Percentiles rank a stretch among this genome's conserved stretches.
Evolutionary conservation across 1,140 invertebrate species (phyloP).

Genomic region (Neodiprion pinetum): DNA sequence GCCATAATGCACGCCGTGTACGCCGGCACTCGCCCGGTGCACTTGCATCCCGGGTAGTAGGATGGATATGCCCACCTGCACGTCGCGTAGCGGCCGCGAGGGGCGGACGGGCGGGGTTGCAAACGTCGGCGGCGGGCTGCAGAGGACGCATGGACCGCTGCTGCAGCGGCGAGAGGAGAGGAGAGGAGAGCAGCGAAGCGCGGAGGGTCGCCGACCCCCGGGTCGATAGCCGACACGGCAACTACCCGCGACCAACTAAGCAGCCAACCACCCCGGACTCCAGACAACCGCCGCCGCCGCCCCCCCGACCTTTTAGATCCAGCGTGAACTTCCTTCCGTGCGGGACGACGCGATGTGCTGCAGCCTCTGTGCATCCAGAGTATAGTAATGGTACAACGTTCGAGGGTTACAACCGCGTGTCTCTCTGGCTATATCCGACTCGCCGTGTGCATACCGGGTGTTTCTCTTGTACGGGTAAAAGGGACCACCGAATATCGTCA

Average conservation of each 20-base stretch:
- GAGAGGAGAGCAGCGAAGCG: constrained; percentile 31
- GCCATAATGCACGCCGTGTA: too few relatives aligned
- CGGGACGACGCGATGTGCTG: neutral
- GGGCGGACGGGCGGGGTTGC: constrained; percentile 18
- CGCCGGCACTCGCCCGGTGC: too few relatives aligned
- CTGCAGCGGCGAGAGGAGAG: constrained; percentile 12
- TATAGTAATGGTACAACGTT: too few relatives aligned
- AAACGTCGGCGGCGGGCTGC: constrained; percentile 19
- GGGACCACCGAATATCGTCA: too few relatives aligned
- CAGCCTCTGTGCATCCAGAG: neutral
- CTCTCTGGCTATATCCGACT: too few relatives aligned
- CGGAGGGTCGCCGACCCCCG: constrained; percentile 37
- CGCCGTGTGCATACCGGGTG: too few relatives aligned
- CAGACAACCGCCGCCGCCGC: neutral
- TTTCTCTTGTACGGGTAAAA: too few relatives aligned
- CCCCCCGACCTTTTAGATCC: constrained; percentile 13
- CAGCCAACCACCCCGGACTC: constrained; percentile 3
- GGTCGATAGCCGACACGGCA: constrained; percentile 33
- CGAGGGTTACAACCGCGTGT: too few relatives aligned
- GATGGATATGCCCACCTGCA: too few relatives aligned
- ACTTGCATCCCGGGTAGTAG: too few relatives aligned
- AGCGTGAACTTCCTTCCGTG: constrained; percentile 20
- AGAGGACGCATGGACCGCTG: constrained; percentile 13
- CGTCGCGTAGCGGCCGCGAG: constrained; percentile 3
- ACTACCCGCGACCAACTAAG: neutral